phyloP scores from a whole-genome alignment of 2,113 vertebrate genomes.

The Solenodon paradoxus region DNA sequence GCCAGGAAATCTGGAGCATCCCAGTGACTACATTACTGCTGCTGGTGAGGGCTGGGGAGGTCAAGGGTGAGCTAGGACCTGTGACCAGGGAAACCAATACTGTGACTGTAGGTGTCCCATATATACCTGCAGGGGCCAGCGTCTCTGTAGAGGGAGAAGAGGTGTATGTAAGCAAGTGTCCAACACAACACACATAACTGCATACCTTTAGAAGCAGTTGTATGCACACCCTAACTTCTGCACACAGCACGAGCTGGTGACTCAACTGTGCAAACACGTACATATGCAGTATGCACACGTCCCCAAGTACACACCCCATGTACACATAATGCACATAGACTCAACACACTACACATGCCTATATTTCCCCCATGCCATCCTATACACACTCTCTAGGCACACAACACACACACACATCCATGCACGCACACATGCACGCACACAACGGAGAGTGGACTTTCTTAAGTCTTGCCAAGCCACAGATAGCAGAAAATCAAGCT shows the following conservation, averaged over 20 bases:
- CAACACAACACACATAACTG: neutral
- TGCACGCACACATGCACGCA: neutral
- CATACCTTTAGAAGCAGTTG: neutral
- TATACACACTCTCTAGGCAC: neutral
- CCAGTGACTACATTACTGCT: neutral
- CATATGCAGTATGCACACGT: neutral
- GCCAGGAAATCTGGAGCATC: neutral
- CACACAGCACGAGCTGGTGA: neutral
- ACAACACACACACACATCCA: neutral
- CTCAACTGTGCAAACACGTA: neutral
- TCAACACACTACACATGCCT: neutral
- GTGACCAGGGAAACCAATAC: neutral
- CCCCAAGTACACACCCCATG: neutral
- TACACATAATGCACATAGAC: neutral
- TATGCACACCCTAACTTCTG: neutral
- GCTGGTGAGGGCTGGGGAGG: neutral
- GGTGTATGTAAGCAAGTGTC: neutral
- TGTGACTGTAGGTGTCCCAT: neutral
- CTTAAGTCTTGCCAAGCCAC: slow-evolving; percentile 61
- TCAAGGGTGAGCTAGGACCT: neutral
- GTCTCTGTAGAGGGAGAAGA: slow-evolving; percentile 13
- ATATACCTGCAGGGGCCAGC: slow-evolving; percentile 14
- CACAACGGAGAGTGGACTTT: neutral
- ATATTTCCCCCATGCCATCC: neutral
- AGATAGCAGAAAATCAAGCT: slow-evolving; percentile 67